Evolutionary conservation across 2,113 vertebrate genomes (phyloP), one percentile per base, ranked within the genome.

Genomic region (Chaetorhynchus papuensis): DNA sequence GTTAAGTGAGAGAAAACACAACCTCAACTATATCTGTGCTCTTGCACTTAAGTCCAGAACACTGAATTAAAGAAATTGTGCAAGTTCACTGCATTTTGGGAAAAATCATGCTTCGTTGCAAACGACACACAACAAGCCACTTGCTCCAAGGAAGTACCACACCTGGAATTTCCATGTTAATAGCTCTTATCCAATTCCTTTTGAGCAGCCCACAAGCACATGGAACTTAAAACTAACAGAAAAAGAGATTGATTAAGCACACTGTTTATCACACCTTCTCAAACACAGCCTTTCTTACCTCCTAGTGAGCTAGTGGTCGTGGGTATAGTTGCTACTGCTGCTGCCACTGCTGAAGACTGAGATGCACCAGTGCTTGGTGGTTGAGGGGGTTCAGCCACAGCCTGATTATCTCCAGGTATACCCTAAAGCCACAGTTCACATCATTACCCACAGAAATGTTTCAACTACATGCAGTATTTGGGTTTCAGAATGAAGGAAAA

Each of bases 391-490:
- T 98, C 98, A 90, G 98, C 96, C 81, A 94, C 98, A 85, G 97
- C 96, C 74, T 98, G 98, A 86, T 96, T 98, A 94, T 99, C 99
- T 82, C 98, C 98, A 27, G 99, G 99, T 65, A 99, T 98, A 54
- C 99, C 99, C 99, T 99, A 91, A 80, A 97, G 89, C 54, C 92
- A 93, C 53, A 96, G 35, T 81, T 93, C 60, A 94, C 57, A 81
- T 50, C 70, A 71, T 94, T 89, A 96, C 11, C n/a, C 53, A 94
- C 13, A 68, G 49, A 18, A 30, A 64, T 1, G 27, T 18, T 92
- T 66, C 53, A 82, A 57, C 12, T 65, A 9, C 45, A 79, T 10
- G 9, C 20, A 37, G 45, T 84, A 71, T 22, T 57, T 39, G 61
- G 12, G 28, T 75, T 70, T 56, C 70, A 92, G 28, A 87, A 83